Evolutionary conservation across 2,113 vertebrate genomes (phyloP), one percentile per base, ranked within the genome.

Genomic region (Semnopithecus entellus): DNA sequence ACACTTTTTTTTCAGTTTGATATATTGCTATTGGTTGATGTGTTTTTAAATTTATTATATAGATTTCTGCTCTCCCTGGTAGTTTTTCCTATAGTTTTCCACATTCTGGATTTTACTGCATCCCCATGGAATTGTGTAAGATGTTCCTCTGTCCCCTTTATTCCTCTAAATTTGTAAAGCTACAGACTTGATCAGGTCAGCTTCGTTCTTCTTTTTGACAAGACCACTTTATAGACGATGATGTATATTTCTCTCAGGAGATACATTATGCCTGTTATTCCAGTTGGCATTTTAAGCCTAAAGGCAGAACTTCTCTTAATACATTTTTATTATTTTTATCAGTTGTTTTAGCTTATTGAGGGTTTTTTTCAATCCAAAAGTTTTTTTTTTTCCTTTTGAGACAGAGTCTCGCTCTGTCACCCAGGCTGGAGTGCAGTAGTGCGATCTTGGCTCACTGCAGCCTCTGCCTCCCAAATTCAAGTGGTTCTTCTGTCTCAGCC

Each of bases 311-410:
- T 55, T 83, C 27, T 43, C 27, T 18, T 76, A 38, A 50, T 55
- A 38, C n/a, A 88, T 66, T 88, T 88, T 92, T 32, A 75, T 83
- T 92, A 32, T 68, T 88, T 64, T 96, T 59, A 92, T 82, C 17
- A 30, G 9, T 88, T 82, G 57, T 66, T n/a, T 83, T 66, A 50
- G 27, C n/a, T 52, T 81, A 75, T 40, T 30, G 43, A 50, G 23
- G 8, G 22, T 38, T 88, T 48, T 45, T 61, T 16, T 0, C 16
- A 70, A 27, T 82, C 17, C 9, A 59, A 25, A 88, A 43, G 1
- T 61, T 61, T 68, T 66, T 64, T 64, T 64, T 64, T 64, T 64
- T 66, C 35, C 35, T 68, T 68, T 68, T 35, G 32, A 68, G 64
- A 7, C 32, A 17, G 61, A 66, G 64, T 35, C 64, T 68, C 32